Conservation (phyloP, 2,113 vertebrate species). For the Acinonyx jubatus region DNA sequence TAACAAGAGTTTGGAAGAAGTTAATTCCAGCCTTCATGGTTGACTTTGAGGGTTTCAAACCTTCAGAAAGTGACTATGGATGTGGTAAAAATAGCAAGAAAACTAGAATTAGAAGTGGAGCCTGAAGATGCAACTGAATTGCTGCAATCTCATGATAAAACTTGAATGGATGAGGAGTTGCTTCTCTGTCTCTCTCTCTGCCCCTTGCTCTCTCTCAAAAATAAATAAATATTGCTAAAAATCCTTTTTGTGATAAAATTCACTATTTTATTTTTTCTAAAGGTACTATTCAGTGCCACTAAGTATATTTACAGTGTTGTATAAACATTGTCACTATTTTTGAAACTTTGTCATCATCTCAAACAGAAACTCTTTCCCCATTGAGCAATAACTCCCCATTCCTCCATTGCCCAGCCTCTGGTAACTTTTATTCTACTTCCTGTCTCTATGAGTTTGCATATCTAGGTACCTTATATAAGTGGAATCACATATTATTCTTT, state of each 20-base stretch:
- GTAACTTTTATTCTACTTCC: not conserved
- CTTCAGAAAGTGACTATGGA: not conserved
- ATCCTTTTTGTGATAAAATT: not conserved
- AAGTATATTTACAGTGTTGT: not conserved
- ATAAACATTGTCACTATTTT: not conserved
- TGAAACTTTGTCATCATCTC: not conserved
- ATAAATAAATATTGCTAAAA: too few relatives aligned
- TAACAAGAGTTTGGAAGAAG: not conserved
- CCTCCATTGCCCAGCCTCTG: not conserved
- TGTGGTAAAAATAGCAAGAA: not conserved
- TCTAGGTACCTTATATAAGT: not conserved
- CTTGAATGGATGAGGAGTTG: not conserved
- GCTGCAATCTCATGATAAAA: not conserved
- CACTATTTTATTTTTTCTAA: not conserved
- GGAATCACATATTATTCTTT: not conserved
- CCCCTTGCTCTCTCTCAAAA: too few relatives aligned
- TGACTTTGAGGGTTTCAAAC: not conserved
- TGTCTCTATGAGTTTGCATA: not conserved
- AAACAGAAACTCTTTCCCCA: not conserved
- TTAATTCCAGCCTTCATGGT: not conserved
- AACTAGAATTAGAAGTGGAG: not conserved
- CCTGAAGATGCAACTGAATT: not conserved
- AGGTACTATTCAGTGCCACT: not conserved
- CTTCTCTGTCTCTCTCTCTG: not conserved
- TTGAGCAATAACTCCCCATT: not conserved